These are phyloP conservation scores for Lycodopsis pacificus DNA, from an alignment of 2,797 vertebrate species.

Conservation along the genomic window DNA sequence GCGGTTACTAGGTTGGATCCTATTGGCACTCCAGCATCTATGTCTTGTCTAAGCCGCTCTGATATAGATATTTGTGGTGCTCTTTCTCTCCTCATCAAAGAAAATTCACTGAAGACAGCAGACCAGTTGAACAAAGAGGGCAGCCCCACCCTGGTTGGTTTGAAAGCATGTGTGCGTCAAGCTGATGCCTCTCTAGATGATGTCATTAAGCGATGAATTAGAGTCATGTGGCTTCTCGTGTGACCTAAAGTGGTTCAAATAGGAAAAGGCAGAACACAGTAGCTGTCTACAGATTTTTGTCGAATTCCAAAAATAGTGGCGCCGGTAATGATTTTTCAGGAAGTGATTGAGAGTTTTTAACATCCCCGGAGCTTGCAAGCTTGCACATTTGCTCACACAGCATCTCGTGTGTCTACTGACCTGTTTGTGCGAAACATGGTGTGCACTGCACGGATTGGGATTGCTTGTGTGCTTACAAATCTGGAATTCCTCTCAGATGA, in stretches of 20 bases:
- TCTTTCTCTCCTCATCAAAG: conserved; percentile 11
- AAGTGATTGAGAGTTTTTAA: conserved; percentile 19
- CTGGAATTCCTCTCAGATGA: conserved; percentile 12
- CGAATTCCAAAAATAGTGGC: neutral
- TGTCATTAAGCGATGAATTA: conserved; percentile 11
- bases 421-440: conserved; percentile 20
- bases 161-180: neutral
- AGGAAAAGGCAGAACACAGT: conserved; percentile 2
- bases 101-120: conserved; percentile 12
- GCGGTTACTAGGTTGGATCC: neutral
- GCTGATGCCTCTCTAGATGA: conserved; percentile 9
- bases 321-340: neutral
- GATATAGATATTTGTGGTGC: neutral
- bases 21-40: neutral
- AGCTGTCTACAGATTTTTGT: conserved; percentile 20
- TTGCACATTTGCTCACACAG: conserved; percentile 22
- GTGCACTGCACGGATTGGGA: conserved; percentile 3
- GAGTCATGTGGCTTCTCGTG: no score
- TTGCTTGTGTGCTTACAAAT: conserved; percentile 27
- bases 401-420: conserved; percentile 13
- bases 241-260: conserved; percentile 12
- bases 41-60: neutral
- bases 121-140: conserved; percentile 27
- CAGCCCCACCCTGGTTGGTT: conserved; percentile 17
- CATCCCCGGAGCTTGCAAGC: conserved; percentile 5